phyloP scores from a whole-genome alignment of 2,797 vertebrate genomes.

The Morus bassanus region DNA sequence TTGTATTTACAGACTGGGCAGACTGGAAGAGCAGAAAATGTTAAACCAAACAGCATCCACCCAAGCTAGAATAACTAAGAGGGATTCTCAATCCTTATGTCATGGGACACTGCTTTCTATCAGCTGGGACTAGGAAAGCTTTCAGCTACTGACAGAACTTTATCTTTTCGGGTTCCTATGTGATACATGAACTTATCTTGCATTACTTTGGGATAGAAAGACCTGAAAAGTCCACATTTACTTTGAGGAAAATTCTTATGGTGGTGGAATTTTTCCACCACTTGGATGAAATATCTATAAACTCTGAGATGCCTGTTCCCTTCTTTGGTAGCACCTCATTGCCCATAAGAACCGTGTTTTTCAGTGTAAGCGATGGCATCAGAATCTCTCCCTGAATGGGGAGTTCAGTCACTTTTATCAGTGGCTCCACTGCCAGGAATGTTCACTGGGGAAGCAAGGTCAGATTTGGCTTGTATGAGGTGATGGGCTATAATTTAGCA shows the following conservation, averaged over 20 bases:
- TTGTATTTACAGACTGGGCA: constrained; percentile 13
- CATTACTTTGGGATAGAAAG: neutral
- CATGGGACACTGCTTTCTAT: neutral
- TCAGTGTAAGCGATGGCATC: neutral
- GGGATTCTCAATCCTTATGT: neutral
- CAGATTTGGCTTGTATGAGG: neutral
- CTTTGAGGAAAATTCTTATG: neutral
- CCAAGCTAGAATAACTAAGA: neutral
- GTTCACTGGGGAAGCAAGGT: neutral
- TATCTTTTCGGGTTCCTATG: neutral
- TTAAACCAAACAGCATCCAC: constrained; percentile 27
- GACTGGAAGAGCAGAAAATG: neutral
- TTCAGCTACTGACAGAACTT: neutral
- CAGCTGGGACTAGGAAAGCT: neutral
- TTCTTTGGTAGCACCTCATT: neutral
- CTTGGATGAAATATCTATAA: neutral
- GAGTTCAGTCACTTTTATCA: neutral
- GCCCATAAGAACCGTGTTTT: neutral
- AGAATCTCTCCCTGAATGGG: neutral
- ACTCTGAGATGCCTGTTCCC: neutral
- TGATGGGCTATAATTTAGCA: neutral
- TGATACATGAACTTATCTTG: neutral
- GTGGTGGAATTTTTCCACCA: neutral
- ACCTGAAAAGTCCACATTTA: neutral
- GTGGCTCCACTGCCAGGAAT: neutral